A percentile compares a stretch with the other conserved stretches of the same genome.
phyloP scores from a whole-genome alignment of 2,113 vertebrate species.

The mouse (Mus musculus) region GRCm39 chr12:93490001-93490500 shows the following conservation, averaged over 20 bases:
- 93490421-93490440: background rate
- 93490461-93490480: background rate
- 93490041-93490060: no score
- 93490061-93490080: no score
- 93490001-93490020: no score
- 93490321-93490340: background rate
- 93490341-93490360: background rate
- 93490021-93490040: no score
- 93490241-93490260: slow-evolving; percentile 8
- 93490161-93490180: slow-evolving; percentile 39
- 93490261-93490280: slow-evolving; percentile 39
- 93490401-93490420: background rate
- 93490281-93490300: slow-evolving; percentile 22
- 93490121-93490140: background rate
- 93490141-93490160: slow-evolving; percentile 26
- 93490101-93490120: background rate
- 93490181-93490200: slow-evolving; percentile 52
- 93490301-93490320: background rate
- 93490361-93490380: slow-evolving; percentile 13
- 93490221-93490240: background rate
- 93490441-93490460: background rate
- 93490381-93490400: background rate
- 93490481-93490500: background rate
- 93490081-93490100: background rate
- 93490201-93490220: background rate